Percentiles rank a stretch among this genome's conserved stretches.
phyloP scores from a whole-genome alignment of 2,113 vertebrate species.

The Xerus inauris region DNA sequence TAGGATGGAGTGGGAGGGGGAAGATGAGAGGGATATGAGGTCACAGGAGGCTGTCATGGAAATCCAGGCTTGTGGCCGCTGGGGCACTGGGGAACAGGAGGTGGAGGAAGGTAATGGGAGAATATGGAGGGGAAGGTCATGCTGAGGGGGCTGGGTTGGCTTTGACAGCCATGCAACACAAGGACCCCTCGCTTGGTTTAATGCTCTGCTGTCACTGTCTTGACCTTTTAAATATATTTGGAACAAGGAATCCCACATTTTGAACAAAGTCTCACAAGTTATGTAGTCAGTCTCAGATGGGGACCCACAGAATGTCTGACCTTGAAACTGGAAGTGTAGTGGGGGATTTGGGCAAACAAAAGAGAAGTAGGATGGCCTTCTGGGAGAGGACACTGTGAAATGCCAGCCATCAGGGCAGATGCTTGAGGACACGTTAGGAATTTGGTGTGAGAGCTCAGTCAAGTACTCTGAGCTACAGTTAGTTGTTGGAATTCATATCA shows the following conservation, averaged over 20 bases:
- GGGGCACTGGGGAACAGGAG: rapidly evolving
- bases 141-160: too few relatives aligned
- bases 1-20: background rate
- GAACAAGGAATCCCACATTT: background rate
- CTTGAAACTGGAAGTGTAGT: background rate
- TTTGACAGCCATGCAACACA: rapidly evolving
- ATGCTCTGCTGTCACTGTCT: background rate
- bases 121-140: rapidly evolving
- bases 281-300: background rate
- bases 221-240: background rate
- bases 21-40: background rate
- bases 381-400: background rate
- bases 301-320: background rate
- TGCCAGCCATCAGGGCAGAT: background rate
- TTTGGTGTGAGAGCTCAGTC: background rate
- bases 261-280: background rate
- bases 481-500: background rate
- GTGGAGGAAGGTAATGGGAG: too few relatives aligned
- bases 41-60: background rate
- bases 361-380: background rate
- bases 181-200: too few relatives aligned
- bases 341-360: background rate
- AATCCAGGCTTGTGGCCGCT: background rate
- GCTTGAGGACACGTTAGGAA: background rate
- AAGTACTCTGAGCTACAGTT: background rate